Evolutionary conservation across 2,113 vertebrate genomes (phyloP).

Genomic region (Corapipo altera): DNA sequence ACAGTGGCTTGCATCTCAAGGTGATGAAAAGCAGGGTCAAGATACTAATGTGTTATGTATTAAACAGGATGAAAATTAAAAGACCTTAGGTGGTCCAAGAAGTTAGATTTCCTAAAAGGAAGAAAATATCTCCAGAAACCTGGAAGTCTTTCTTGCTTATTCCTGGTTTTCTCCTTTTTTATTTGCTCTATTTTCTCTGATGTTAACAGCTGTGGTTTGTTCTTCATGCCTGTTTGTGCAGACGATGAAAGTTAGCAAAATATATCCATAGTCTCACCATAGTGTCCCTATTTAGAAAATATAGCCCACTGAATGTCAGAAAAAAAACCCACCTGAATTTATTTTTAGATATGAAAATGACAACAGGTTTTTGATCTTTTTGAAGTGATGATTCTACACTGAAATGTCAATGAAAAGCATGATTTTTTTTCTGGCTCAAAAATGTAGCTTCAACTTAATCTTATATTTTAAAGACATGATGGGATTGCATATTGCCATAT

Average conservation of each 20-base stretch:
- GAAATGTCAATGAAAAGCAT: neutral
- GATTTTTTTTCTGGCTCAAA: neutral
- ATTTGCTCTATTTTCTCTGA: conserved; percentile 43
- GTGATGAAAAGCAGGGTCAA: neutral
- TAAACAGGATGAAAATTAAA: neutral
- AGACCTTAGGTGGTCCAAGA: neutral
- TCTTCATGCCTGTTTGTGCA: neutral
- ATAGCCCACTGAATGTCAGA: neutral
- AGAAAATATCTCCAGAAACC: neutral
- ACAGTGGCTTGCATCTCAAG: neutral
- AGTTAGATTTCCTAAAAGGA: neutral
- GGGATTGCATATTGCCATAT: neutral
- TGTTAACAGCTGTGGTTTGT: neutral
- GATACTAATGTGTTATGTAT: neutral
- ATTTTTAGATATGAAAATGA: neutral
- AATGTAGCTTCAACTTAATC: neutral
- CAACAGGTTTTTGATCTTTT: neutral
- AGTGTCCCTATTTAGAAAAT: neutral
- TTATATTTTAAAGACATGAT: neutral
- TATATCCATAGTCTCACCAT: neutral
- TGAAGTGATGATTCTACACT: neutral
- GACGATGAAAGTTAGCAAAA: neutral
- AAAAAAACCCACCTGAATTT: neutral
- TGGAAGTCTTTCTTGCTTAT: neutral
- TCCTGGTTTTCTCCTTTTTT: neutral